Base-by-base conservation (phyloP, 2,797 vertebrate species). In the Karalla daura region DNA sequence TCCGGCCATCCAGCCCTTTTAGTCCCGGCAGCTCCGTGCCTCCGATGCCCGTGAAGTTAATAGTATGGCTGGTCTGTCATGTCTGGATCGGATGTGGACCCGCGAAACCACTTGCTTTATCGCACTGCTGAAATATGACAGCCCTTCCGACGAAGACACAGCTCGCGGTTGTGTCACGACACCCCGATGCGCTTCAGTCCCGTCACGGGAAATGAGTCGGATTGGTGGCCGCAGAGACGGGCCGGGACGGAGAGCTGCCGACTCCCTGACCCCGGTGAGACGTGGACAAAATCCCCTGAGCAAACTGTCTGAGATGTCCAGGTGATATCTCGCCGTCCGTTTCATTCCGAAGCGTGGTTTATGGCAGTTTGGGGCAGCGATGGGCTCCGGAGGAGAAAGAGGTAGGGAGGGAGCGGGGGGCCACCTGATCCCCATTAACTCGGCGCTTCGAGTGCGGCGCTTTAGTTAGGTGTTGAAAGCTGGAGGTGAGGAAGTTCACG, bases 361-460 rank as follows among this genome's bases (percentile, higher is more conserved):
- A n/a, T 44, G 36, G 10, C 35, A 47, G 20, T 45, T 15, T 21
- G 18, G 44, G 51, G 51, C 28, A 40, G 13, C 1, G 47, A 56
- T 39, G 36, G 58, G 70, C 59, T 50, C n/a, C 0, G 5, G 23
- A 17, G 7, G 2, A 20, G 5, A 10, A 20, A 18, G n/a, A 40
- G 39, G 24, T 69, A 51, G 59, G 44, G 44, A 56, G 28, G 18
- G 36, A 35, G 45, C 25, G 3, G 4, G 25, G 49, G 58, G 61
- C 15, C 30, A 20, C 64, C 79, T 73, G 67, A 87, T 85, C 82
- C 69, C 75, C 25, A 78, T 81, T 83, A 83, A 70, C 74, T 65
- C 55, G 40, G 39, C 9, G 4, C 54, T 60, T 61, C 15, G 40
- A 49, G 32, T 41, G 20, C 3, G 1, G 44, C 1, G 21, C 52